Evolutionary conservation across 2,797 vertebrate genomes (phyloP).

Genomic region (Cirrhinus molitorella): DNA sequence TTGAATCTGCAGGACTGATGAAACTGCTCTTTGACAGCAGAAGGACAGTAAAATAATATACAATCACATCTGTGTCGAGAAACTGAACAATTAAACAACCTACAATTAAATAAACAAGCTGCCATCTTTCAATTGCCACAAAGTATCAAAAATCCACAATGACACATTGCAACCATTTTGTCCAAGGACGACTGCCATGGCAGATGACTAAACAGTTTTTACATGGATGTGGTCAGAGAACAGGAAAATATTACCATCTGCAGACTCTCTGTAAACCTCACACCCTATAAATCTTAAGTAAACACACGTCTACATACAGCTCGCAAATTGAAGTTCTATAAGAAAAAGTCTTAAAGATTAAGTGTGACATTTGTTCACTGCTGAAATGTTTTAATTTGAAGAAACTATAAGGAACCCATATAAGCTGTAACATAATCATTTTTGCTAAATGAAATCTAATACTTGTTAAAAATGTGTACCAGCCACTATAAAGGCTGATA

Average conservation of each 20-base stretch:
- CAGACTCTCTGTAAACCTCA: slow-evolving; percentile 17
- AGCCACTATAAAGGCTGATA: background rate
- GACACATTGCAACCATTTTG: slow-evolving; percentile 12
- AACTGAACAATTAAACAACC: background rate
- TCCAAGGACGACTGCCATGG: background rate
- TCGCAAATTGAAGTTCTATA: background rate
- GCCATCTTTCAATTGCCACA: background rate
- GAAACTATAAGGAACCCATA: background rate
- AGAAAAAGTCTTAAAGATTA: background rate
- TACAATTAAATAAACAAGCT: background rate
- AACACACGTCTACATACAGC: background rate
- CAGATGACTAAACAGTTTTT: slow-evolving; percentile 35
- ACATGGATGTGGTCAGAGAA: slow-evolving; percentile 26
- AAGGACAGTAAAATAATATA: background rate
- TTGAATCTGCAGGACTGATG: background rate
- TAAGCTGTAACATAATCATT: background rate
- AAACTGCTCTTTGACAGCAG: slow-evolving; percentile 1
- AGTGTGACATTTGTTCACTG: background rate
- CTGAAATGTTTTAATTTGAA: background rate
- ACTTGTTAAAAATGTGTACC: background rate
- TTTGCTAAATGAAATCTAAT: background rate
- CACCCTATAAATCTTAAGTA: slow-evolving; percentile 9
- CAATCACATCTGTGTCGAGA: background rate
- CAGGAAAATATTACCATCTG: slow-evolving; percentile 27
- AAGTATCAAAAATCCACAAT: background rate